phyloP scores from a whole-genome alignment of 2,797 vertebrate genomes.

The Octomys mimax region DNA sequence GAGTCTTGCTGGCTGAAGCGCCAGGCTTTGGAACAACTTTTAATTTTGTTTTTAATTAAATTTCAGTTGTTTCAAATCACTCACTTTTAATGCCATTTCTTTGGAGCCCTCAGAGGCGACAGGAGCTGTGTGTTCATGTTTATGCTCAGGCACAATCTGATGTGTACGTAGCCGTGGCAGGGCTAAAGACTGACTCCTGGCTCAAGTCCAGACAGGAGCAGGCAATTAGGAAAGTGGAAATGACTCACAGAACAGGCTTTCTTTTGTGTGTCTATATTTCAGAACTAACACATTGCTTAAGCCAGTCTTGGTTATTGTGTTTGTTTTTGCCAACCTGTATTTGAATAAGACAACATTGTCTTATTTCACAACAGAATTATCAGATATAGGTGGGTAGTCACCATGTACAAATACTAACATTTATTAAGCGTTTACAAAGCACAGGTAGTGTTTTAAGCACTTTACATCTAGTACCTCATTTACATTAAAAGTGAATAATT shows the following conservation, averaged over 20 bases:
- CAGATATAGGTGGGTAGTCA: constrained; percentile 57
- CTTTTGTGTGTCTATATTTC: constrained; percentile 54
- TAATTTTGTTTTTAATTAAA: constrained; percentile 90
- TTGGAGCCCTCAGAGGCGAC: constrained; percentile 75
- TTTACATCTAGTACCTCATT: constrained; percentile 66
- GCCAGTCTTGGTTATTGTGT: constrained; percentile 54
- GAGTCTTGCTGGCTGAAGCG: constrained; percentile 81
- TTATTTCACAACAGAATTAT: constrained; percentile 53
- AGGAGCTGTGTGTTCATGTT: constrained; percentile 49
- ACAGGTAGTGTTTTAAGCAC: constrained; percentile 63
- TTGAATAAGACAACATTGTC: constrained; percentile 53
- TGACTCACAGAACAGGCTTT: constrained; percentile 67
- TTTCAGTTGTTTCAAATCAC: constrained; percentile 86
- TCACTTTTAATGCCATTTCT: constrained; percentile 86
- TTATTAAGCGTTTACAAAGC: constrained; percentile 72
- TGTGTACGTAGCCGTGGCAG: not conserved
- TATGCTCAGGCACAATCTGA: not conserved
- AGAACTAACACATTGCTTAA: constrained; percentile 62
- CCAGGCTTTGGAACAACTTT: constrained; percentile 83
- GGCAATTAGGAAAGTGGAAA: constrained; percentile 69
- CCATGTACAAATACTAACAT: constrained; percentile 41
- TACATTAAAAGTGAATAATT: constrained; percentile 75
- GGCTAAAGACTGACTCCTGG: constrained; percentile 70
- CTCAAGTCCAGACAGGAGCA: constrained; percentile 56
- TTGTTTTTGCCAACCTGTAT: constrained; percentile 69